phyloP scores from a whole-genome alignment of 2,888 invertebrate genomes.

The Nephrotoma appendiculata region DNA sequence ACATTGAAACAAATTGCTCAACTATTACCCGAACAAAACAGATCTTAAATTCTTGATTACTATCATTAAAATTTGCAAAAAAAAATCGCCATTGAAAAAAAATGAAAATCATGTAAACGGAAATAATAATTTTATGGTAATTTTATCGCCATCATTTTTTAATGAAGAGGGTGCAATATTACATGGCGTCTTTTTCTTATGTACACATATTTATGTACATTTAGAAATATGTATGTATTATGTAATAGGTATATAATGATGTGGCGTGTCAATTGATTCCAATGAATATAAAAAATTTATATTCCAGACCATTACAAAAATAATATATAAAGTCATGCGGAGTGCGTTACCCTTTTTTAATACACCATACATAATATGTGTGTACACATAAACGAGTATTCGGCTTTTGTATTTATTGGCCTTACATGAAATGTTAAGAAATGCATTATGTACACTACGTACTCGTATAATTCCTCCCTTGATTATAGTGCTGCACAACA shows the following conservation, averaged over 20 bases:
- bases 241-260: neutral
- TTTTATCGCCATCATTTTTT: neutral
- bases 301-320: neutral
- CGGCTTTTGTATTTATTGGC: neutral
- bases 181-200: neutral
- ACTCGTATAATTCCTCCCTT: neutral
- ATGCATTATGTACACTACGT: neutral
- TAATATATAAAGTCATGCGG: neutral
- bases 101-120: neutral
- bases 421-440: neutral
- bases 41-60: neutral
- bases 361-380: neutral
- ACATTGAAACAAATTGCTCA: neutral
- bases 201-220: neutral
- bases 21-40: neutral
- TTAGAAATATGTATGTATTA: neutral
- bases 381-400: neutral
- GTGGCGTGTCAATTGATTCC: neutral
- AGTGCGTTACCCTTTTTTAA: neutral
- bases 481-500: neutral
- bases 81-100: neutral
- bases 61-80: neutral
- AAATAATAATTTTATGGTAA: neutral
- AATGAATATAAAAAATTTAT: neutral
- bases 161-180: neutral